Conservation (phyloP, 2,113 vertebrate species). For the Phodopus roborovskii region DNA sequence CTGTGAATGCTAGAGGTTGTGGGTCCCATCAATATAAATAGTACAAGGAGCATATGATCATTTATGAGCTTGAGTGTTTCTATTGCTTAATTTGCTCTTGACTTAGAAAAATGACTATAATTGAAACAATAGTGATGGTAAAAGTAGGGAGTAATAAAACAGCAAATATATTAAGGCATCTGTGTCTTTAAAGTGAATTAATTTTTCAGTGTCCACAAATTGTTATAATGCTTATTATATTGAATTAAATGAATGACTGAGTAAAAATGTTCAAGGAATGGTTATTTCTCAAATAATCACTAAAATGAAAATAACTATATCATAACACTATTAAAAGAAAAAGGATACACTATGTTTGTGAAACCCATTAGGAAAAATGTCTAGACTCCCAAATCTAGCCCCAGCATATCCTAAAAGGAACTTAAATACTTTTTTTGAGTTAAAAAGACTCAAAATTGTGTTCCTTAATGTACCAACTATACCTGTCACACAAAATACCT, state of each 20-base stretch:
- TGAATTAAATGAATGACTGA: not conserved
- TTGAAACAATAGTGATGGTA: constrained; percentile 17
- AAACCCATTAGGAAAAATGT: not conserved
- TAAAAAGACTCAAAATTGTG: not conserved
- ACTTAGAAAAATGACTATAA: constrained; percentile 54
- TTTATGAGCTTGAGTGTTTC: constrained; percentile 20
- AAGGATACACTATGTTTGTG: not conserved
- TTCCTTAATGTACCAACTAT: not conserved
- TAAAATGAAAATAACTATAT: not conserved
- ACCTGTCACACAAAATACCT: not conserved
- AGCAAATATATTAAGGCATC: not conserved
- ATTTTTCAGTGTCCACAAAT: not conserved
- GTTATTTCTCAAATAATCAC: constrained; percentile 12
- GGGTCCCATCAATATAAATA: not conserved
- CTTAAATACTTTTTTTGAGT: not conserved
- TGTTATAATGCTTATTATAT: not conserved
- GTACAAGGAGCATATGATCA: not conserved
- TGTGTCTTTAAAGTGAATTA: not conserved
- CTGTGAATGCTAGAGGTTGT: not conserved
- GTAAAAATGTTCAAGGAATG: not conserved
- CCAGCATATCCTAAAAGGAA: not conserved
- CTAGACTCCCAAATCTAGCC: not conserved
- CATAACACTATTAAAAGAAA: not conserved
- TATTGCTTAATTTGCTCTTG: constrained; percentile 28
- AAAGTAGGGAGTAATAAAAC: not conserved